These are phyloP conservation scores for Aproaerema taeniolella DNA, from an alignment of 2,888 invertebrate species.

Conservation along the genomic window DNA sequence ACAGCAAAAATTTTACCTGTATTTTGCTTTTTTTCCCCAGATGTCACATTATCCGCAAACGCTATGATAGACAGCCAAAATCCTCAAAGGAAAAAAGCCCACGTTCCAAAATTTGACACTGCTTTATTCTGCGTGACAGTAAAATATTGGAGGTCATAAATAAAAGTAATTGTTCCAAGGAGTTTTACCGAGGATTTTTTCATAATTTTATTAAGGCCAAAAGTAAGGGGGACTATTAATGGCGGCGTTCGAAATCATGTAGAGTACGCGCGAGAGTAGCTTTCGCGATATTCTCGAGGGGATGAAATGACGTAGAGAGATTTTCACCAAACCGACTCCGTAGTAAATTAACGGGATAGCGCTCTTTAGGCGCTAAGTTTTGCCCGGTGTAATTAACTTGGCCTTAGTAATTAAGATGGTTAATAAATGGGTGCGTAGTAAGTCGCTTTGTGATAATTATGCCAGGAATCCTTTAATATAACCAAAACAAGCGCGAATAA, in stretches of 20 bases:
- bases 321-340: conserved; percentile 46
- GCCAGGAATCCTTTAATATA: conserved; percentile 70
- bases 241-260: conserved; percentile 46
- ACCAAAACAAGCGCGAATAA: conserved; percentile 60
- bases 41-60: too few species aligned
- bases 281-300: conserved; percentile 45
- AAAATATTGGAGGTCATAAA: conserved; percentile 65
- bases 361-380: conserved; percentile 68
- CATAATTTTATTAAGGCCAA: conserved; percentile 62
- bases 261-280: too few species aligned
- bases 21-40: too few species aligned
- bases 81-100: conserved; percentile 38
- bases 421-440: conserved; percentile 71
- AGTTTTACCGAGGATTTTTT: conserved; percentile 59
- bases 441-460: conserved; percentile 70
- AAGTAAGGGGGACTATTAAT: conserved; percentile 53
- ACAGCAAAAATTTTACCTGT: too few species aligned
- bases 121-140: conserved; percentile 54
- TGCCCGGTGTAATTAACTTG: conserved; percentile 67
- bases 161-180: conserved; percentile 66
- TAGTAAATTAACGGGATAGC: conserved; percentile 66
- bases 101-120: conserved; percentile 48
- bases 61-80: conserved; percentile 12
- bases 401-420: conserved; percentile 73
- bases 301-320: conserved; percentile 60